A percentile compares a stretch with the other conserved stretches of the same genome.
Conservation (phyloP, 2,113 vertebrate genomes). For the Urocynchramus pylzowi region DNA sequence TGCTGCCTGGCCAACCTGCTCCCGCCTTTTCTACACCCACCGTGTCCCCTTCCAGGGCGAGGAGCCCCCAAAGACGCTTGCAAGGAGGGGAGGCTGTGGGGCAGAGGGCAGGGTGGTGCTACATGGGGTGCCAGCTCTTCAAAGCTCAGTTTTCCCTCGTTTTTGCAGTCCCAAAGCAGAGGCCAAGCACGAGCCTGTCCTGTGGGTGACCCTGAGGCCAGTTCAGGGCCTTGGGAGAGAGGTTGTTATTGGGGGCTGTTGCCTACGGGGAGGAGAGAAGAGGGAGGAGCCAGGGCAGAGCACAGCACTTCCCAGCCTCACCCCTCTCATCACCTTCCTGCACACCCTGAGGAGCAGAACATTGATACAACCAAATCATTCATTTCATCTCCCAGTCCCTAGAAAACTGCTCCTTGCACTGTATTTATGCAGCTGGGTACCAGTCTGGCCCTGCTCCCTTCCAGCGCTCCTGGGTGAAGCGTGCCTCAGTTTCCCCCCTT, state of each 20-base stretch:
- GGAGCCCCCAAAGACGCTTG: background rate
- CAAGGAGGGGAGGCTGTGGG: background rate
- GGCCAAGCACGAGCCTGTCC: background rate
- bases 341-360: background rate
- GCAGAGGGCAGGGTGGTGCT: background rate
- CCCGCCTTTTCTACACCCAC: background rate
- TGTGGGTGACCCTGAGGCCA: background rate
- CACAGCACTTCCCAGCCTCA: background rate
- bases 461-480: rapidly evolving
- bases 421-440: rapidly evolving
- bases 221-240: background rate
- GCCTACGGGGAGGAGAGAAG: rapidly evolving
- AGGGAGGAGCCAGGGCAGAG: background rate
- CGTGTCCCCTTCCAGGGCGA: background rate
- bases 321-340: no score
- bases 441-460: background rate
- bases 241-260: background rate
- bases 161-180: background rate
- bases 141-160: background rate
- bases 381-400: background rate
- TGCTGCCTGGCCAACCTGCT: background rate
- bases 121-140: background rate
- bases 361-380: background rate
- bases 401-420: background rate
- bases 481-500: background rate